Percentiles rank a stretch among this genome's conserved stretches.
phyloP scores from a whole-genome alignment of 2,797 vertebrate species.

The Notamacropus eugenii region DNA sequence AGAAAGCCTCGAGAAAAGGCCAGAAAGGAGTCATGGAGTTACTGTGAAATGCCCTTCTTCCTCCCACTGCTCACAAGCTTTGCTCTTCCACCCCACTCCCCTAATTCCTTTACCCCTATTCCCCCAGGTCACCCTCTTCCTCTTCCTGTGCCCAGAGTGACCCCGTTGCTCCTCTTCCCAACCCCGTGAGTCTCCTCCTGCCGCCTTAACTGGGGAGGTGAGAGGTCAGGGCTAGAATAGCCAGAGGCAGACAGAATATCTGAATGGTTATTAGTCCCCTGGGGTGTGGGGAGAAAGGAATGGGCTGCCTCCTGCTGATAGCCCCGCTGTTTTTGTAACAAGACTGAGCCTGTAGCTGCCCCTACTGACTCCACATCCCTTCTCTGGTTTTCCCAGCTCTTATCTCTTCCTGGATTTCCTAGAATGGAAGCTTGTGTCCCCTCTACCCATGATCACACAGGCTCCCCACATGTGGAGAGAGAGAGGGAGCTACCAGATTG shows the following conservation, averaged over 20 bases:
- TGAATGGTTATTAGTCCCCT: background rate
- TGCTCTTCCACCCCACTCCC: background rate
- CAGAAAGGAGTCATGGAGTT: background rate
- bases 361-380: background rate
- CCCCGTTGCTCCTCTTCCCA: background rate
- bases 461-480: background rate
- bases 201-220: background rate
- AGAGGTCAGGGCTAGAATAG: background rate
- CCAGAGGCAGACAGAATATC: background rate
- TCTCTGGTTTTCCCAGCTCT: constrained; percentile 30
- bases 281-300: background rate
- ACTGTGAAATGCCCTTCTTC: background rate
- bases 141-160: background rate
- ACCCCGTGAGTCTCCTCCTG: background rate
- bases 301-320: background rate
- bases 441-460: background rate
- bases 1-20: background rate
- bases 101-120: background rate
- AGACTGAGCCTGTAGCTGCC: background rate
- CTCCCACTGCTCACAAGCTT: background rate
- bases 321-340: background rate
- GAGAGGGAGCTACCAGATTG: background rate
- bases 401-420: constrained; percentile 27
- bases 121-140: background rate
- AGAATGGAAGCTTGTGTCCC: background rate